A percentile compares a stretch with the other conserved stretches of the same genome.
These are phyloP conservation scores for Drosophila buzzatii DNA, from an alignment of 2,888 invertebrate species.

Conservation along the genomic window DNA sequence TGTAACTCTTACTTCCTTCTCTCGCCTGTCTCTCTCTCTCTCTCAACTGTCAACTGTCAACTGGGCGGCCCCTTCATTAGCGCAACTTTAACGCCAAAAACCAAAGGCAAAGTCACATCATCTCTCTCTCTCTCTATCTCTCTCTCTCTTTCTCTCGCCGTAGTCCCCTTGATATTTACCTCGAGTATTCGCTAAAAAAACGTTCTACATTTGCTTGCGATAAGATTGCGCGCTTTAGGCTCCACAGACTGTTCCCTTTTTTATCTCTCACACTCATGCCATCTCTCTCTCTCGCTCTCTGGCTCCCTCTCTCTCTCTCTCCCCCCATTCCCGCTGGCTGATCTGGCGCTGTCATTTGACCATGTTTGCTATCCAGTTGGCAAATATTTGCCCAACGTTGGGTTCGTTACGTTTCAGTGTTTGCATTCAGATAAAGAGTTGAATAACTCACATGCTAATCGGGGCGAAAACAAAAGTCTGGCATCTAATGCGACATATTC, in stretches of 20 bases:
- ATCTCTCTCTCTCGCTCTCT: neutral
- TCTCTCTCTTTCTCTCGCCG: neutral
- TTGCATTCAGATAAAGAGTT: conserved; percentile 40
- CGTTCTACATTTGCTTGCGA: conserved; percentile 55
- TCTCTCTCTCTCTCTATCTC: neutral
- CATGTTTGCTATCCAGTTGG: conserved; percentile 21
- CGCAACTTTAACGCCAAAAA: conserved; percentile 49
- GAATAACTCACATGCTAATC: conserved; percentile 36
- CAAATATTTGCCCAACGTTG: conserved; percentile 45
- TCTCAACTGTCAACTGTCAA: conserved; percentile 28
- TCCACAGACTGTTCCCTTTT: neutral
- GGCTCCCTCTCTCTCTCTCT: no score
- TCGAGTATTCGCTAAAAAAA: conserved; percentile 22
- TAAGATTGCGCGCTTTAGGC: conserved; percentile 44
- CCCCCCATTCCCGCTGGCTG: neutral
- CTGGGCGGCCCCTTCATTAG: conserved; percentile 54
- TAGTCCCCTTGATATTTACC: conserved; percentile 1
- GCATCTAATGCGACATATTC: conserved; percentile 17
- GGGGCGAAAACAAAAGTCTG: neutral
- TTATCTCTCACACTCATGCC: neutral
- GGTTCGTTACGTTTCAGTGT: conserved; percentile 9
- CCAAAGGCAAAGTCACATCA: conserved; percentile 20
- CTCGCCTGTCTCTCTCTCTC: neutral
- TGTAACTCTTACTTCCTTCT: neutral
- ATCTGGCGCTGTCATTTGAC: conserved; percentile 31